Evolutionary conservation across 2,888 invertebrate genomes (phyloP).

Genomic region (Acanthosepion lycidas): DNA sequence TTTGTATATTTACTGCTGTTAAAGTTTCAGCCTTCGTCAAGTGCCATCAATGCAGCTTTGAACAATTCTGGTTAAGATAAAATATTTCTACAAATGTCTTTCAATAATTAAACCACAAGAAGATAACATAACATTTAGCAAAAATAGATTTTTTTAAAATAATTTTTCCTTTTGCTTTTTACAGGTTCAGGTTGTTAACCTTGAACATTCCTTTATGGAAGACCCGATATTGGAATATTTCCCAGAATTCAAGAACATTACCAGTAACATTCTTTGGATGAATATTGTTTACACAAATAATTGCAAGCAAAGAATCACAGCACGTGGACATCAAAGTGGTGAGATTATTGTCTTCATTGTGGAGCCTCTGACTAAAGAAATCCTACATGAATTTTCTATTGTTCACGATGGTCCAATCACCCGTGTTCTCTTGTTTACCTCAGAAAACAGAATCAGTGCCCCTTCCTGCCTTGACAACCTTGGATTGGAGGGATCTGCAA

Average conservation of each 20-base stretch:
- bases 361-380: slow-evolving; percentile 75
- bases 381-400: slow-evolving; percentile 77
- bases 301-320: slow-evolving; percentile 77
- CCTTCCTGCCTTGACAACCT: slow-evolving; percentile 62
- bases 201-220: slow-evolving; percentile 73
- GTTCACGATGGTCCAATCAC: slow-evolving; percentile 78
- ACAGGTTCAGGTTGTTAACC: slow-evolving; percentile 39
- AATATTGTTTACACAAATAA: slow-evolving; percentile 65
- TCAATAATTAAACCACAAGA: too few species aligned
- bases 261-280: slow-evolving; percentile 74
- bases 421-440: slow-evolving; percentile 77
- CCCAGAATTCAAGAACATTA: slow-evolving; percentile 79
- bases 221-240: slow-evolving; percentile 78
- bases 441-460: slow-evolving; percentile 59
- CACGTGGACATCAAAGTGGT: slow-evolving; percentile 80
- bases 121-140: too few species aligned
- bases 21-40: too few species aligned
- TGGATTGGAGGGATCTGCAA: not conserved
- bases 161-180: not conserved
- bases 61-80: too few species aligned
- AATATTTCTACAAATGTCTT: too few species aligned
- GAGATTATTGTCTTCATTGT: slow-evolving; percentile 78
- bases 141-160: too few species aligned
- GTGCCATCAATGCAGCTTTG: too few species aligned
- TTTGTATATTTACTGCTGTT: too few species aligned